phyloP scores from a whole-genome alignment of 2,113 vertebrate genomes.

The Pseudopodoces humilis region DNA sequence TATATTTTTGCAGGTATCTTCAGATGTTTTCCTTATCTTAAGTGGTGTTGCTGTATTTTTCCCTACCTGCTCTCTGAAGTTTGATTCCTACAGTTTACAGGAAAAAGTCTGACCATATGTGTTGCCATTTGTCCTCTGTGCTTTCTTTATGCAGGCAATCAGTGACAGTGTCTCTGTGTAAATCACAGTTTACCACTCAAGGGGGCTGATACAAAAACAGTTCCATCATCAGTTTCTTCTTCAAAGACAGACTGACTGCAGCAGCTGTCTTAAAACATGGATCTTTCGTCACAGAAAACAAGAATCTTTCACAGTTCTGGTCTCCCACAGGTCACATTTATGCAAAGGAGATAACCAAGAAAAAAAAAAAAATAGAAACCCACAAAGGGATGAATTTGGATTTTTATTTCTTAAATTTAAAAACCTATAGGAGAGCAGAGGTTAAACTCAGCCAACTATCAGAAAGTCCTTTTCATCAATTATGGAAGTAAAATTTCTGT shows the following conservation, averaged over 20 bases:
- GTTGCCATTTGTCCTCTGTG: conserved; percentile 35
- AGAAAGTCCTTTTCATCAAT: neutral
- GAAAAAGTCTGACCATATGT: neutral
- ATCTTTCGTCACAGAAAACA: neutral
- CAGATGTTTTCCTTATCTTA: neutral
- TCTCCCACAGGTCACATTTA: neutral
- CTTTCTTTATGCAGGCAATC: neutral
- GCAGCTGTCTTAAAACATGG: conserved; percentile 11
- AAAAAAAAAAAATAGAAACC: neutral
- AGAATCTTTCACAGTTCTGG: neutral
- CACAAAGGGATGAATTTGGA: neutral
- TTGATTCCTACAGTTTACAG: neutral
- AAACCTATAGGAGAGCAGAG: neutral
- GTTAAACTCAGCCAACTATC: neutral
- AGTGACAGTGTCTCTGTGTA: neutral
- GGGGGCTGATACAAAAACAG: neutral
- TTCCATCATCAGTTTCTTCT: conserved; percentile 3
- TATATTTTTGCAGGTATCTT: neutral
- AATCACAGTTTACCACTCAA: conserved; percentile 18
- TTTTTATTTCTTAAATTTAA: neutral
- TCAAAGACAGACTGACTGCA: neutral
- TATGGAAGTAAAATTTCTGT: neutral
- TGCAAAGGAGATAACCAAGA: neutral
- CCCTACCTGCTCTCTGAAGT: neutral
- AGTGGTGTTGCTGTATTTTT: neutral